Conservation (phyloP, 2,888 invertebrate species). For the Lasioglossum villosulum region DNA sequence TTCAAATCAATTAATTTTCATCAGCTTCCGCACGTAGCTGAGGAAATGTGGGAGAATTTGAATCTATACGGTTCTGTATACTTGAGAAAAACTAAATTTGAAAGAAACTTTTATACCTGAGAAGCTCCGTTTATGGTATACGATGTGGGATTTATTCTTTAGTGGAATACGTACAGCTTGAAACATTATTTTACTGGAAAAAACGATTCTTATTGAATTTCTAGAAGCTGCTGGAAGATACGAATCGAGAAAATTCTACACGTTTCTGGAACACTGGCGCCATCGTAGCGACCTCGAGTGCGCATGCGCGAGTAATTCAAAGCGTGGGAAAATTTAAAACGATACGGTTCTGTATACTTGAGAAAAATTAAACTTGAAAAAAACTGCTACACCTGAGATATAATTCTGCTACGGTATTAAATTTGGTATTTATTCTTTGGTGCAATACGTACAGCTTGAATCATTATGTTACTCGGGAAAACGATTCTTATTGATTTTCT, state of each 20-base stretch:
- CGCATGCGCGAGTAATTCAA: conserved; percentile 6
- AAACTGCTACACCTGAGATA: background rate
- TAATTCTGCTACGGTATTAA: background rate
- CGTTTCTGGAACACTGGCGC: background rate
- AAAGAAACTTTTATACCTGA: too few relatives aligned
- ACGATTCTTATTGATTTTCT: background rate
- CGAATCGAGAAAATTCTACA: conserved; percentile 27
- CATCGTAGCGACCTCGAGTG: too few relatives aligned
- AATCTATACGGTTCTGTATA: too few relatives aligned
- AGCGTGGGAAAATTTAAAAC: background rate
- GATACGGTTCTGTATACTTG: too few relatives aligned
- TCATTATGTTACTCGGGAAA: background rate
- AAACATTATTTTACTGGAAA: background rate
- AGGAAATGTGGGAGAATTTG: background rate
- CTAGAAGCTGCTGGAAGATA: conserved; percentile 1
- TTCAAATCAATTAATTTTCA: background rate
- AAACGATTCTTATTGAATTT: background rate
- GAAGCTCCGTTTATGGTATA: background rate
- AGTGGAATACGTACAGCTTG: background rate
- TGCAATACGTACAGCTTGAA: background rate
- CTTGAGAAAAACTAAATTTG: too few relatives aligned
- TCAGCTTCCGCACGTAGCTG: background rate
- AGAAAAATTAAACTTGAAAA: too few relatives aligned
- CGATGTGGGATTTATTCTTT: background rate
- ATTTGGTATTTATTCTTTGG: background rate